Percentiles rank a stretch among this genome's conserved stretches.
These are phyloP conservation scores for Phenganax subtilis DNA, from an alignment of 92 coral and sea anemone genomes.

Conservation along the genomic window DNA sequence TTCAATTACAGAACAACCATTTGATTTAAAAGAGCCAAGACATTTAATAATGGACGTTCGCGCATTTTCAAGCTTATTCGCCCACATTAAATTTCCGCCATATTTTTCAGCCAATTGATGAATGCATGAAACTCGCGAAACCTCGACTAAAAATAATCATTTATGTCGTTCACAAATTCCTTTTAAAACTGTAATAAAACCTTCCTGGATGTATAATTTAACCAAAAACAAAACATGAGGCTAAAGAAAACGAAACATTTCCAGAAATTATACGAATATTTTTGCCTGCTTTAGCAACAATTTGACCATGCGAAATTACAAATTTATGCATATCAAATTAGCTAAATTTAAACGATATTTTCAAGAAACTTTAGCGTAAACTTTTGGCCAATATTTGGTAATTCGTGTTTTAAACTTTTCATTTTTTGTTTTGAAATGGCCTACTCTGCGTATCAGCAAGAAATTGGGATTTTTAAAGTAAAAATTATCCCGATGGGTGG, in stretches of 20 bases:
- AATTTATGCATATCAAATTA: constrained; percentile 31
- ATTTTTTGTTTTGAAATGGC: not conserved
- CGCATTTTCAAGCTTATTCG: not conserved
- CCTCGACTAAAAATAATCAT: not conserved
- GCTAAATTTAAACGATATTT: constrained; percentile 14
- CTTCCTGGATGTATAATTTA: not conserved
- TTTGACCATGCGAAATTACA: constrained; percentile 20
- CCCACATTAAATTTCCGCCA: not conserved
- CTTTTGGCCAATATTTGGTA: not conserved
- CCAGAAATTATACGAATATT: constrained; percentile 9
- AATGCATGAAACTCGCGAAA: constrained; percentile 19
- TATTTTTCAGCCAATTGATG: not conserved
- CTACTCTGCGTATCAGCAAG: not conserved
- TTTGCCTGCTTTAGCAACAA: not conserved
- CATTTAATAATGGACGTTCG: not conserved
- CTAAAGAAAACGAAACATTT: not conserved
- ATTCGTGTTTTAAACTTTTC: not conserved
- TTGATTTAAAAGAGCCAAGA: no score
- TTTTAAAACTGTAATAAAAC: not conserved
- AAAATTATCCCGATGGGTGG: constrained; percentile 19
- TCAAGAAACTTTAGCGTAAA: not conserved
- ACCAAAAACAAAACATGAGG: not conserved
- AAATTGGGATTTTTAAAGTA: constrained; percentile 4
- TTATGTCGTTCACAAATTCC: not conserved
- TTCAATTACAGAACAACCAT: not conserved